Base-by-base conservation (phyloP, 2,888 invertebrate genomes). In the Hemithea aestivaria region DNA sequence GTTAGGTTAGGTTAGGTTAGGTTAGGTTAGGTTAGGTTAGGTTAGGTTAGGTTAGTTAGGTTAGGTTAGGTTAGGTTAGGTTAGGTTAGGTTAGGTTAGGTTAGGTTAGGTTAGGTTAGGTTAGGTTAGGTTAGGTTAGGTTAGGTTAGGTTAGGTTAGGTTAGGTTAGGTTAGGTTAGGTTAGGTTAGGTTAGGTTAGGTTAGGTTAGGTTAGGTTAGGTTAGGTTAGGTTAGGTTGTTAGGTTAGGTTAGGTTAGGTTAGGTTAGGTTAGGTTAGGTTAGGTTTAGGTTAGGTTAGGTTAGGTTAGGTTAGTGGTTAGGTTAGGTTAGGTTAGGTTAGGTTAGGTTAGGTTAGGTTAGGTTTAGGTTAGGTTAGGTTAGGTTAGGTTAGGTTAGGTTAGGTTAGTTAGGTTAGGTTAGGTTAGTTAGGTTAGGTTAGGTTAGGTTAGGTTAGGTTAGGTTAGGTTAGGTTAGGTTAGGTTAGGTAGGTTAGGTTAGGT, bases 371-470 rank as follows among this genome's bases (percentile, higher is more conserved):
- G 32, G 32, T 33, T 33, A 33, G 32, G 32, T 40, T 35, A 30
- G 40, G 35, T 35, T 35, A 30, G 40, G 35, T 40, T 35, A 30
- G 40, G 35, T 40, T 40, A 30, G 35, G 40, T 35, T 35, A 30
- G 40, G 35, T 35, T 35, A 30, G 35, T 35, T 40, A 30, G 35
- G 40, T 40, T 40, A 30, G 40, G 35, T 40, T 35, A 30, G 40
- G 35, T 40, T 35, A 30, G 32, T 32, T 27, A 31, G 41, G 36
- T 36, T 35, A 35, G 40, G 40, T 40, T 40, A 35, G 40, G 40
- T 35, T 35, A 35, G 40, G 40, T 35, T 35, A 35, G 40, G 40
- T 35, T 35, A 35, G 40, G 40, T 40, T 35, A 30, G 40, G 35
- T 35, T 35, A 30, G 40, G 35, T 40, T 35, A 30, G 40, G 35